Evolutionary conservation across 2,113 vertebrate species (phyloP), one percentile per base, ranked within the genome.

Genomic region (Parus major): DNA sequence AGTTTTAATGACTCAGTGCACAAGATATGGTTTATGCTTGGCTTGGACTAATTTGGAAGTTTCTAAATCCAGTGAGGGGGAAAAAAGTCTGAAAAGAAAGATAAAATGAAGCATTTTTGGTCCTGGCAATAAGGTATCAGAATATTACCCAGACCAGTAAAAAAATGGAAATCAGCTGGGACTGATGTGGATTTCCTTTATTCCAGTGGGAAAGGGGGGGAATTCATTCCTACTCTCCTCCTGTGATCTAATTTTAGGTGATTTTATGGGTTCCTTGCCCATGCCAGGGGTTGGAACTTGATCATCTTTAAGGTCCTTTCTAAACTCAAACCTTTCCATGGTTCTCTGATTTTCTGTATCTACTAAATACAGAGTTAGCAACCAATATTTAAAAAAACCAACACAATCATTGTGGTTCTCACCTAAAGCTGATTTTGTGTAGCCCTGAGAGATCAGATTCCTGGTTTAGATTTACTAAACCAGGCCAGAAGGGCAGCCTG

Each of bases 1-100:
- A 16, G 92, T 65, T 86, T 73, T 90, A 91, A 96, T 73, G 92
- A 89, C 85, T 70, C 16, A 0, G 52, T 21, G 80, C 52, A 2
- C 27, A 49, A 52, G 82, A 47, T 36, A 10, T 7, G 39, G 57
- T 49, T 90, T 69, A n/a, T 63, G 79, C 70, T 84, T 28, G 39
- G 33, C 61, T 64, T 59, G 33, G 63, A 68, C 15, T 80, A 73
- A 88, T 71, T 84, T 52, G 21, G 47, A 75, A 93, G 47, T 53
- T 88, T 55, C 15, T 46, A 39, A 56, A 63, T 3, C 16, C 46
- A 46, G 49, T 13, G 82, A 66, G 10, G 16, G 20, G 5, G 13
- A 23, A 63, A 80, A 86, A 46, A 2, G 20, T 23, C 5, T 16
- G 14, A 8, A 16, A n/a, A 41, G 44, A 12, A 14, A 16, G 17